Evolutionary conservation across 2,888 invertebrate species (phyloP), one percentile per base, ranked within the genome.

Genomic region (Protonemura montana): DNA sequence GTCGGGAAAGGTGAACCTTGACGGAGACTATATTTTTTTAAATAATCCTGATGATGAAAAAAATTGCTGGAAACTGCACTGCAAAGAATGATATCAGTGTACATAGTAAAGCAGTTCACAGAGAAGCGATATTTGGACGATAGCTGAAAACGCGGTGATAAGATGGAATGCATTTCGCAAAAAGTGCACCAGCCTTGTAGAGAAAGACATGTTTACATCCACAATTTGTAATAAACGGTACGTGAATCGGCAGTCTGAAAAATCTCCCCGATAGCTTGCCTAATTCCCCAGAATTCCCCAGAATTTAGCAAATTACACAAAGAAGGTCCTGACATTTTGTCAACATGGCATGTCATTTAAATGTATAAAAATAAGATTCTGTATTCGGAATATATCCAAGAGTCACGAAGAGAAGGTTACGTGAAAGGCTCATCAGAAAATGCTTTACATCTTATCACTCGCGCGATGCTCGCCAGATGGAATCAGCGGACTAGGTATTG

Each of bases 331-430:
- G 76, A 76, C 26, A 76, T 26, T 26, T 76, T 76, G 78, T 78
- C n/a, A 10, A 16, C 5, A 27, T 78, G 7, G 10, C 78, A 13
- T 27, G 28, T 26, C 78, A 25, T 7, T 78, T 78, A 28, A 78
- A 27, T 78, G 78, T 78, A 78, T 28, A 78, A 78, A 78, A 78
- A 78, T 78, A 78, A 78, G 78, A 78, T 82, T 82, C 26, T 26
- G 81, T 81, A 27, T 26, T 35, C 26, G 42, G 26, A 82, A 29
- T 82, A n/a, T 83, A 42, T n/a, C 16, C n/a, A 35, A 7, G 5
- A 59, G 27, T 76, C 26, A 84, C 29, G 27, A 28, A 30, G 28
- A 28, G 28, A 27, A 35, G 35, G 3, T 35, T 35, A 78, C 10
- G 28, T 3, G 81, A n/a, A n/a, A 28, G 81, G 26, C n/a, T 30